Conservation (phyloP, 2,113 vertebrate genomes). For the Ochotona princeps region DNA sequence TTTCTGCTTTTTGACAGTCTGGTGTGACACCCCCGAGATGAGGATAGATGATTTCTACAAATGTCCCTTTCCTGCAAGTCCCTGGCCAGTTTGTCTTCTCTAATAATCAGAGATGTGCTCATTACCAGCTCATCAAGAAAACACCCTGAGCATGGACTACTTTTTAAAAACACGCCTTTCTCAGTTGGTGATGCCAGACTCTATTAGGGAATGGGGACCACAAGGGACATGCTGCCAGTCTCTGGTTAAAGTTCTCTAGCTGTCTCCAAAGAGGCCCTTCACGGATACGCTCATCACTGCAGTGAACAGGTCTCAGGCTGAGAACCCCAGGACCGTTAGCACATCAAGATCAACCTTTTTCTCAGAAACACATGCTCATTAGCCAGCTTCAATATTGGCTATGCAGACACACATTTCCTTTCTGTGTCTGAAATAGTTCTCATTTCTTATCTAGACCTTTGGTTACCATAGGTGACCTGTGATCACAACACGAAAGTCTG, state of each 20-base stretch:
- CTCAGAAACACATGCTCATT: constrained; percentile 35
- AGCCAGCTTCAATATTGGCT: neutral
- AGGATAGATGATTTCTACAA: neutral
- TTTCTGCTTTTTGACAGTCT: neutral
- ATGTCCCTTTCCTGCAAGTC: neutral
- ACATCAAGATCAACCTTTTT: constrained; percentile 47
- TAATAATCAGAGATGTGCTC: constrained; percentile 51
- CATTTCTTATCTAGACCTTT: constrained; percentile 48
- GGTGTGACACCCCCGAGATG: neutral
- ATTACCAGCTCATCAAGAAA: constrained; percentile 40
- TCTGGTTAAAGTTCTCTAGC: constrained; percentile 45
- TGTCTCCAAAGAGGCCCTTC: constrained; percentile 13
- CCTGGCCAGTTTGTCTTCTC: neutral
- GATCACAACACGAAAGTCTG: neutral
- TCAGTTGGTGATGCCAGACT: neutral
- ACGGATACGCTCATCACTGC: constrained; percentile 25
- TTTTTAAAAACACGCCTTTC: constrained; percentile 51
- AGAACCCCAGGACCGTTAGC: constrained; percentile 41
- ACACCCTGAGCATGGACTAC: neutral
- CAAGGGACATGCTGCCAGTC: neutral
- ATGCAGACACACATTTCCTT: neutral
- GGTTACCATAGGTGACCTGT: neutral
- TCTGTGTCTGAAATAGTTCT: neutral
- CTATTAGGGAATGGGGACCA: neutral
- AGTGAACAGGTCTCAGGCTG: neutral